Percentiles rank a stretch among this genome's conserved stretches.
These are phyloP conservation scores for Conus ventricosus DNA, from an alignment of 1,140 invertebrate genomes.

Conservation along the genomic window DNA sequence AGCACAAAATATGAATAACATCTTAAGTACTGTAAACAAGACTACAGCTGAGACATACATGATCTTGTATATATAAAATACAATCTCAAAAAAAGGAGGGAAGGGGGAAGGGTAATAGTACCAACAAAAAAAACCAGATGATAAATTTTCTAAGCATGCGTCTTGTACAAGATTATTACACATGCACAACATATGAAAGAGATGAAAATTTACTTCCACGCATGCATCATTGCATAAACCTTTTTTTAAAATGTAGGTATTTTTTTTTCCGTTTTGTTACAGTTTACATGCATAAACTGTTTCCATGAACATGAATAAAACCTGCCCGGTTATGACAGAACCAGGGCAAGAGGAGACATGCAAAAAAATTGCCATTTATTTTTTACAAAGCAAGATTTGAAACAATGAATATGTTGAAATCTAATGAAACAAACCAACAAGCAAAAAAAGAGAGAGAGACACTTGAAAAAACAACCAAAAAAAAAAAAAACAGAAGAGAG, in stretches of 20 bases:
- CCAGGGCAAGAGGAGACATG: neutral
- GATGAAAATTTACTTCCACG: neutral
- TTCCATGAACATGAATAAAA: too few species aligned
- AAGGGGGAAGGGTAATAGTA: neutral
- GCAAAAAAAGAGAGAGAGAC: neutral
- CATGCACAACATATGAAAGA: neutral
- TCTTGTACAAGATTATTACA: neutral
- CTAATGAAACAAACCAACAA: neutral
- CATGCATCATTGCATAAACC: neutral
- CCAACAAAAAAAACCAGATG: neutral
- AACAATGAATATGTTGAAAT: too few species aligned
- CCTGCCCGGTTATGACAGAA: too few species aligned
- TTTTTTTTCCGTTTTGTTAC: too few species aligned
- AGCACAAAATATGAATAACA: slow-evolving; percentile 4
- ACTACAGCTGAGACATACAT: neutral
- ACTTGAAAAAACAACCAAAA: too few species aligned
- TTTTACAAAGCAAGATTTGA: neutral
- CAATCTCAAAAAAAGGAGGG: neutral
- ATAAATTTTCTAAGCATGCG: neutral
- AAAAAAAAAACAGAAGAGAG: neutral
- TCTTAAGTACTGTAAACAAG: slow-evolving; percentile 4
- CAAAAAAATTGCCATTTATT: neutral
- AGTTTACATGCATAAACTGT: too few species aligned
- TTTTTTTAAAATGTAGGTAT: neutral
- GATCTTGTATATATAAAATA: neutral